These are phyloP conservation scores for Murina feae DNA, from an alignment of 2,113 vertebrate genomes.

Conservation along the genomic window DNA sequence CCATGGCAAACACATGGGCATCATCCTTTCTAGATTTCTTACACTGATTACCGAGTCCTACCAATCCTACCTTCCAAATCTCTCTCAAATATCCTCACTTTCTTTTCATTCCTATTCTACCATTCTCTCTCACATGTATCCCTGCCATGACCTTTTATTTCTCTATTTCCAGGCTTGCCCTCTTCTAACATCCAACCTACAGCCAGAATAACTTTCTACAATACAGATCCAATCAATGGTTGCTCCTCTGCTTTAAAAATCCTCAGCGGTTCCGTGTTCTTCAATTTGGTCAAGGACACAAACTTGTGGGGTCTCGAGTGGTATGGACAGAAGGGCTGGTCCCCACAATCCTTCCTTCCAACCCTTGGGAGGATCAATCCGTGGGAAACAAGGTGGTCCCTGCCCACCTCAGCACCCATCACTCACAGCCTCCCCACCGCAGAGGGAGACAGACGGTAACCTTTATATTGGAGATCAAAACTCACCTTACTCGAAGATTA, in stretches of 20 bases:
- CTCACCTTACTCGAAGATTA: not conserved
- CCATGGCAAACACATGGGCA: not conserved
- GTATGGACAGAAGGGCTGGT: not conserved
- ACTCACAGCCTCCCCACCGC: not conserved
- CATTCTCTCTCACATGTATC: not conserved
- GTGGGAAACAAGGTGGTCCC: not conserved
- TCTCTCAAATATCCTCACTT: not conserved
- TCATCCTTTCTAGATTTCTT: not conserved
- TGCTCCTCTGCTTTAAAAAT: not conserved
- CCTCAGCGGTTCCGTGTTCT: not conserved
- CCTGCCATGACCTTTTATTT: not conserved
- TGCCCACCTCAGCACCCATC: not conserved
- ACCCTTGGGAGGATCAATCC: not conserved
- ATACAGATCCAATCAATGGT: not conserved
- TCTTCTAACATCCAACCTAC: not conserved
- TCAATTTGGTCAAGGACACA: not conserved
- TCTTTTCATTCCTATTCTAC: not conserved
- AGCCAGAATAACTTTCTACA: not conserved
- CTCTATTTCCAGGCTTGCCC: not conserved
- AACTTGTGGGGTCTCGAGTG: not conserved
- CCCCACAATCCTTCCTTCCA: not conserved
- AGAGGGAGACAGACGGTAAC: not conserved
- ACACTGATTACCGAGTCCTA: not conserved
- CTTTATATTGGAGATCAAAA: not conserved
- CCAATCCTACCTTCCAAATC: not conserved